Conservation (phyloP, 2,113 vertebrate species). For the Ardeotis arabs region DNA sequence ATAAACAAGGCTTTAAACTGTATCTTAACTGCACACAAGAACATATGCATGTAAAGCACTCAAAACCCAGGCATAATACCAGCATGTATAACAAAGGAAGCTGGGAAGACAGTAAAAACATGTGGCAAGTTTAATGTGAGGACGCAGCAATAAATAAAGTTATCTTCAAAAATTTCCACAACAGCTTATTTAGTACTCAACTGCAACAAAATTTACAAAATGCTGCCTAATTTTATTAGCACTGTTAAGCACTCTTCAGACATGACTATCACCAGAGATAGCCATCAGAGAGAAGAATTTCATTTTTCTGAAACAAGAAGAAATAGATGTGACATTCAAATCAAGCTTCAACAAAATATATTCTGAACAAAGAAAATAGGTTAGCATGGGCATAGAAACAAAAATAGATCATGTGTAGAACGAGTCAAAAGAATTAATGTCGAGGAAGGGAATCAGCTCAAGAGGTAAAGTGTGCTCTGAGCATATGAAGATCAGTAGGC, state of each 20-base stretch:
- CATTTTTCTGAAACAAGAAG: neutral
- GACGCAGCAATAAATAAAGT: neutral
- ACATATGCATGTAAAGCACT: accelerated
- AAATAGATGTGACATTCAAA: neutral
- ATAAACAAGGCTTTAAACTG: neutral
- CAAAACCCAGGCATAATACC: neutral
- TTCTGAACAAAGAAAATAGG: neutral
- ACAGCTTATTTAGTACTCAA: neutral
- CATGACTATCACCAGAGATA: neutral
- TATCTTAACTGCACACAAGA: neutral
- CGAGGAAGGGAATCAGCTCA: neutral
- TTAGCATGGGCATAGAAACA: neutral
- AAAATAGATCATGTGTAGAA: neutral
- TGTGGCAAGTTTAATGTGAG: neutral
- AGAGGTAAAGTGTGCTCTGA: neutral
- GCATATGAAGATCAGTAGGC: neutral
- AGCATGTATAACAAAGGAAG: neutral
- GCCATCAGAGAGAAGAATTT: neutral
- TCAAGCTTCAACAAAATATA: neutral
- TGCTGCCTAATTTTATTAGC: neutral
- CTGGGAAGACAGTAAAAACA: neutral
- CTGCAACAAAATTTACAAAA: neutral
- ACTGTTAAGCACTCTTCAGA: neutral
- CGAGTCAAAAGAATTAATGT: neutral
- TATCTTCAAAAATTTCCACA: neutral